Conservation (phyloP, 2,113 vertebrate species). For the Amia ocellicauda region DNA sequence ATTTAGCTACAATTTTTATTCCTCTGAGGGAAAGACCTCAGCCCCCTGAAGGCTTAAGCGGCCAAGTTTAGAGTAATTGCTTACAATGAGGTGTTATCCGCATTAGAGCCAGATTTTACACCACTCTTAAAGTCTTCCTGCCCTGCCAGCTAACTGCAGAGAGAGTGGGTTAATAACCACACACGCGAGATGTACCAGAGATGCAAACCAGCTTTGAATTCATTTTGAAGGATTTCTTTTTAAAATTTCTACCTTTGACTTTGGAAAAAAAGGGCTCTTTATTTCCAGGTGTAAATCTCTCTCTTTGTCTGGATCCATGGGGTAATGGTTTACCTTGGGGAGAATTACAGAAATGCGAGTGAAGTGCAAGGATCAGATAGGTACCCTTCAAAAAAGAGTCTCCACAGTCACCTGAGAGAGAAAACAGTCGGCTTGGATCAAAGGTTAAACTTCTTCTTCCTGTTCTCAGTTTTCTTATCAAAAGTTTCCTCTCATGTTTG, state of each 20-base stretch:
- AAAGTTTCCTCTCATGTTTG: background rate
- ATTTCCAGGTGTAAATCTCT: background rate
- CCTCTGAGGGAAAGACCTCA: constrained; percentile 36
- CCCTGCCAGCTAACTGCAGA: constrained; percentile 44
- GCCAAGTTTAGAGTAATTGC: constrained; percentile 58
- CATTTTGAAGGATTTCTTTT: background rate
- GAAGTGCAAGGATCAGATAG: constrained; percentile 1
- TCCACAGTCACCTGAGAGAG: background rate
- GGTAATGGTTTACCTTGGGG: background rate
- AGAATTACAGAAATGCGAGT: background rate
- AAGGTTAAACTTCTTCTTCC: constrained; percentile 15
- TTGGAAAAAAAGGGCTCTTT: background rate
- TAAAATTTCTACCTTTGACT: no score
- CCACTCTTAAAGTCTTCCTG: constrained; percentile 41
- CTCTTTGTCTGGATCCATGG: background rate
- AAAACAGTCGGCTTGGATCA: no score
- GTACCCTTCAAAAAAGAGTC: constrained; percentile 2
- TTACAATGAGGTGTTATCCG: constrained; percentile 55
- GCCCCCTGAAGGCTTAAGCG: constrained; percentile 49
- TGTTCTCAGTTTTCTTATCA: background rate
- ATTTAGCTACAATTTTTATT: constrained; percentile 71
- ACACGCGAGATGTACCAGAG: background rate
- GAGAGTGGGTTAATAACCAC: no score
- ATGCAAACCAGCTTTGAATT: constrained; percentile 5
- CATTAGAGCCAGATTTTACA: constrained; percentile 61